These are phyloP conservation scores for Cordylochernes scorpioides DNA, from an alignment of 2,888 invertebrate genomes.

Conservation along the genomic window DNA sequence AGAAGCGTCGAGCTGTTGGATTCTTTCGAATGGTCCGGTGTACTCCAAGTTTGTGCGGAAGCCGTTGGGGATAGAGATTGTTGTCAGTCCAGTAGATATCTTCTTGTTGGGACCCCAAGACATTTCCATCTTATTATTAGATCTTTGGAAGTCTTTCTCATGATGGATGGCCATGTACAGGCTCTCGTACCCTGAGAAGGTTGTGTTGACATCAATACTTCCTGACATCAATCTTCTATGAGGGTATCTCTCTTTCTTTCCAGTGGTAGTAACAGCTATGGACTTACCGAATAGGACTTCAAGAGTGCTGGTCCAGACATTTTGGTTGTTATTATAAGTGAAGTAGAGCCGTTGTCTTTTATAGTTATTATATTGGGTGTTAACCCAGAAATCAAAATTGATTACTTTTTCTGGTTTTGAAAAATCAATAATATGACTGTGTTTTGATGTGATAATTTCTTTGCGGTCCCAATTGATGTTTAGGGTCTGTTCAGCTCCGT, in stretches of 20 bases:
- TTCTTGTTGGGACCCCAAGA: slow-evolving; percentile 4
- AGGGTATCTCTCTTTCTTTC: too few species aligned
- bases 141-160: slow-evolving; percentile 5
- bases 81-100: slow-evolving; percentile 2
- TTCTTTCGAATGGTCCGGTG: slow-evolving; percentile 4
- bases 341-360: too few species aligned
- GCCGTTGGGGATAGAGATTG: slow-evolving; percentile 1
- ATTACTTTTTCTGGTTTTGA: too few species aligned
- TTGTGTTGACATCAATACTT: slow-evolving; percentile 5
- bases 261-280: too few species aligned
- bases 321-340: too few species aligned
- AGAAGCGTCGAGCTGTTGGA: slow-evolving; percentile 4
- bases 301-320: too few species aligned
- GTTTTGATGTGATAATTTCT: too few species aligned
- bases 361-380: too few species aligned
- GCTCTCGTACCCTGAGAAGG: slow-evolving; percentile 7
- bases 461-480: neutral
- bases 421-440: too few species aligned
- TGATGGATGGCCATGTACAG: slow-evolving; percentile 5
- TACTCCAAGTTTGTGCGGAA: slow-evolving; percentile 3
- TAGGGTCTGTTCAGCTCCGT: neutral
- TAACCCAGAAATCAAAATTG: too few species aligned
- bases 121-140: slow-evolving; percentile 8
- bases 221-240: slow-evolving; percentile 4
- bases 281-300: too few species aligned